Conservation (phyloP, 2,797 vertebrate species). For the Typhlichthys eigenmanni region DNA sequence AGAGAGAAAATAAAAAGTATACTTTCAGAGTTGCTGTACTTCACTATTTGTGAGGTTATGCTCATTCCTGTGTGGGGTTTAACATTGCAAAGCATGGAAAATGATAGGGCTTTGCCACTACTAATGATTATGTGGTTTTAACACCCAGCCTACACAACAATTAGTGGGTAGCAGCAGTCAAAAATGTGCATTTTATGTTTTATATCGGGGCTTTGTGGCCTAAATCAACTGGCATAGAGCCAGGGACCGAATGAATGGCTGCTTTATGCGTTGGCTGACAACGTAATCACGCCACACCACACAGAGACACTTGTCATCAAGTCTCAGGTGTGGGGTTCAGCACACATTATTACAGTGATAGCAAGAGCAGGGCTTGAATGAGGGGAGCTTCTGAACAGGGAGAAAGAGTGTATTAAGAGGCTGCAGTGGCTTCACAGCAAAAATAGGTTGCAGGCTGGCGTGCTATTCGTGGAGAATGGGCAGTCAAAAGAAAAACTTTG, state of each 20-base stretch:
- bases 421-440: conserved; percentile 24
- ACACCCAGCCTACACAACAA: conserved; percentile 40
- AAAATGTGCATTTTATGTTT: conserved; percentile 53
- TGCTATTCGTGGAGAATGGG: conserved; percentile 61
- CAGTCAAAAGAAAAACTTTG: conserved; percentile 65
- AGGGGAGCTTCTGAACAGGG: conserved; percentile 31
- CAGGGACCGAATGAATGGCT: conserved; percentile 50
- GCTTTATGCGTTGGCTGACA: conserved; percentile 48
- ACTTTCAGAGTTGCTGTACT: conserved; percentile 14
- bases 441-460: conserved; percentile 50
- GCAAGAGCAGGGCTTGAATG: conserved; percentile 16
- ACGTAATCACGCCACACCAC: conserved; percentile 40
- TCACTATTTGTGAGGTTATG: conserved; percentile 21
- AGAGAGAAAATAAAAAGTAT: background rate
- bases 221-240: conserved; percentile 34
- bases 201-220: conserved; percentile 41
- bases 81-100: conserved; percentile 30
- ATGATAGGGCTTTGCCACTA: conserved; percentile 31
- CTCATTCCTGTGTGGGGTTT: conserved; percentile 27
- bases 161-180: conserved; percentile 36
- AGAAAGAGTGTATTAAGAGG: conserved; percentile 27
- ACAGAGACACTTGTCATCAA: conserved; percentile 45
- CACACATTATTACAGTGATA: conserved; percentile 41
- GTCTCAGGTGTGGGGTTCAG: conserved; percentile 49
- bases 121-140: conserved; percentile 47